Evolutionary conservation across 2,113 vertebrate species (phyloP), one percentile per base, ranked within the genome.

Genomic region (Alces alces): DNA sequence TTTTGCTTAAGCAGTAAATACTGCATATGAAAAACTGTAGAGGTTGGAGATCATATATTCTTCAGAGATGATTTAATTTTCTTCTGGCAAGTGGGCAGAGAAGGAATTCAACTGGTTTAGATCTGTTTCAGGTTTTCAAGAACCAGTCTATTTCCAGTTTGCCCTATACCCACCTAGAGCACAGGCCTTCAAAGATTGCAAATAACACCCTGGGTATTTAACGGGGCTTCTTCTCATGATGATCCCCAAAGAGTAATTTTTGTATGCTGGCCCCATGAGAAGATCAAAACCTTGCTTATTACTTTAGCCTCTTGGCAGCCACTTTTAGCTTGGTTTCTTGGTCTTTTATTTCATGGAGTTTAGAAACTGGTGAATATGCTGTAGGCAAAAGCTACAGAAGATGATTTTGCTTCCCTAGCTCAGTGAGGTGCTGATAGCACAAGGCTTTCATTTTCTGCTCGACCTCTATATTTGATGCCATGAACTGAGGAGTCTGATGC

Each of bases 261-360:
- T 57, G 6, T 91, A 39, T 28, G 23, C 4, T 2, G 86, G 58
- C 7, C 16, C 25, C 30, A 90, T 15, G 10, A 97, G 47, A 83
- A 93, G 13, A 33, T 58, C 39, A 73, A 89, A 90, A 39, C 33
- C 76, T 28, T 94, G 64, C 8, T 95, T 82, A 89, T 33, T 43
- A 86, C 2, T 70, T n/a, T 43, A 39, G 54, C 64, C 5, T 93
- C n/a, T 86, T 27, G 58, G 60, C 16, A 79, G 64, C 33, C 43
- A 80, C 92, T 61, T 96, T 95, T 33, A 92, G 86, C 43, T 76
- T 89, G 50, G 25, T 88, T 88, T 97, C 66, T 54, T 66, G 47
- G 89, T 39, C 45, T 58, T 60, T 66, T 50, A 93, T 16, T 86
- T 30, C 57, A 92, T 1, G 70, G 21, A 92, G 52, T 73, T 88